Evolutionary conservation across 2,888 invertebrate species (phyloP).

Genomic region (Amphipyra berbera): DNA sequence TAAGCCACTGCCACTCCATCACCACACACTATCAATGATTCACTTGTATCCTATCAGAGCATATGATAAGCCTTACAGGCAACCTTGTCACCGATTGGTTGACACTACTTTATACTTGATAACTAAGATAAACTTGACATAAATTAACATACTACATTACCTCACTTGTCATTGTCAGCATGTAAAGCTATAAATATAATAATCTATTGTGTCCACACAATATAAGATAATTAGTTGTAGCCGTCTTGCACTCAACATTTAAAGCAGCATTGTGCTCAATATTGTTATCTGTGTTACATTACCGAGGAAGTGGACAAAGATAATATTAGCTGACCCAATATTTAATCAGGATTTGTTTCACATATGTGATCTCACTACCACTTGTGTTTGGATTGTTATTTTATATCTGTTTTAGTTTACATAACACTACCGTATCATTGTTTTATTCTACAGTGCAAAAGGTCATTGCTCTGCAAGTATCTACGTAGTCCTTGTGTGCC

Average conservation of each 20-base stretch:
- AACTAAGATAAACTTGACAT: slow-evolving; percentile 86
- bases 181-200: slow-evolving; percentile 75
- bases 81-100: slow-evolving; percentile 80
- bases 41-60: slow-evolving; percentile 71
- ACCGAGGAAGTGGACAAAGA: slow-evolving; percentile 37
- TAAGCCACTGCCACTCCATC: slow-evolving; percentile 95
- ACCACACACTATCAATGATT: slow-evolving; percentile 69
- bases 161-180: slow-evolving; percentile 84
- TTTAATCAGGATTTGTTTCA: slow-evolving; percentile 37
- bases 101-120: slow-evolving; percentile 74
- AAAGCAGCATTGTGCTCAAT: slow-evolving; percentile 35
- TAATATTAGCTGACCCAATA: slow-evolving; percentile 49
- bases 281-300: slow-evolving; percentile 45
- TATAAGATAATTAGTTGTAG: slow-evolving; percentile 46
- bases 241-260: slow-evolving; percentile 37
- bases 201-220: slow-evolving; percentile 61
- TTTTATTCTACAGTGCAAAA: slow-evolving; percentile 21
- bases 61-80: slow-evolving; percentile 72
- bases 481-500: slow-evolving; percentile 10
- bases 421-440: slow-evolving; percentile 39
- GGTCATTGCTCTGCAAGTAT: slow-evolving; percentile 35
- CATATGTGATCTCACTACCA: slow-evolving; percentile 28
- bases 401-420: slow-evolving; percentile 41
- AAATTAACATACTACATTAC: slow-evolving; percentile 82
- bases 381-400: slow-evolving; percentile 29